A percentile compares a stretch with the other conserved stretches of the same genome.
Evolutionary conservation across 2,888 invertebrate species (phyloP).

Genomic region (Dasysyrphus tricinctus): DNA sequence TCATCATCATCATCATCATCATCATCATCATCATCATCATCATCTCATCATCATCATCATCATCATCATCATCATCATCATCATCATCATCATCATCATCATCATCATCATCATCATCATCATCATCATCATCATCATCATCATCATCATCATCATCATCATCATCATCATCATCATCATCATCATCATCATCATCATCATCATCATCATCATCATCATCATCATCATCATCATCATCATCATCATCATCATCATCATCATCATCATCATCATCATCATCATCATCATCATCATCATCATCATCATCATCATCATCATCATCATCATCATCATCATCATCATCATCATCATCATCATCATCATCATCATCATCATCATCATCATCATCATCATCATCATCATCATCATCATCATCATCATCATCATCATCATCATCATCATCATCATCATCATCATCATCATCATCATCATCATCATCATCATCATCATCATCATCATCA

Average conservation of each 20-base stretch:
- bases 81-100: slow-evolving; percentile 5
- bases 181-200: slow-evolving; percentile 14
- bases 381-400: too few relatives aligned
- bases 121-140: slow-evolving; percentile 13
- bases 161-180: slow-evolving; percentile 14
- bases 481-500: too few relatives aligned
- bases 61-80: slow-evolving; percentile 5
- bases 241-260: too few relatives aligned
- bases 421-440: background rate
- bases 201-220: slow-evolving; percentile 11
- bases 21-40: slow-evolving; percentile 5
- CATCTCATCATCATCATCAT: slow-evolving; percentile 5
- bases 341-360: too few relatives aligned
- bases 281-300: too few relatives aligned
- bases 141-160: slow-evolving; percentile 7
- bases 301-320: too few relatives aligned
- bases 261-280: too few relatives aligned
- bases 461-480: too few relatives aligned
- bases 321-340: too few relatives aligned
- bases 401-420: slow-evolving; percentile 6
- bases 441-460: too few relatives aligned
- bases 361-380: too few relatives aligned
- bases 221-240: slow-evolving; percentile 7
- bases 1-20: slow-evolving; percentile 5
- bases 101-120: slow-evolving; percentile 14